Evolutionary conservation across 1,140 invertebrate species (phyloP).

Genomic region (Zaprionus tsacasi): DNA sequence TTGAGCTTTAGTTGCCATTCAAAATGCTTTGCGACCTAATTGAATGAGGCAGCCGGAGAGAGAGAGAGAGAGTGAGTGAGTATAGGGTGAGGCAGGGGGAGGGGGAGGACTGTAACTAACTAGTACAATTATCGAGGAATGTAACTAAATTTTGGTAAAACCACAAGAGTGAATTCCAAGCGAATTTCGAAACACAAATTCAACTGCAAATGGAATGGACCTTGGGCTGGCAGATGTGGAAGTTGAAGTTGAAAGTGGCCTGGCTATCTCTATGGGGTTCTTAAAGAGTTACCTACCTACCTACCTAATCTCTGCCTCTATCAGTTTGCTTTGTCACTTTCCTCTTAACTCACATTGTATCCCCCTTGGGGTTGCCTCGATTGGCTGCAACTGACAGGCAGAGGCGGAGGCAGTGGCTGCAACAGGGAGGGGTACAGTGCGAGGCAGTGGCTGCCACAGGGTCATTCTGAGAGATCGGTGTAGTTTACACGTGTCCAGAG

Average conservation of each 20-base stretch:
- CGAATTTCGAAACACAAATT: not conserved
- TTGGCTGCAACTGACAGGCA: conserved; percentile 14
- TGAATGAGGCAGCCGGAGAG: not conserved
- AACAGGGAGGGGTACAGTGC: too few species aligned
- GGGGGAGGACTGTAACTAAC: not conserved
- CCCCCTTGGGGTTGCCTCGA: too few species aligned
- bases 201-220: not conserved
- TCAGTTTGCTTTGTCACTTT: too few species aligned
- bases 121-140: not conserved
- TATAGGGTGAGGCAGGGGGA: not conserved
- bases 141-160: not conserved
- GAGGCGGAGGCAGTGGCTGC: not conserved
- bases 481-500: conserved; percentile 19
- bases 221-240: too few species aligned
- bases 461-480: not conserved
- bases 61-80: not conserved
- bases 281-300: too few species aligned
- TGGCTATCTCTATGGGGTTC: too few species aligned
- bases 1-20: conserved; percentile 17
- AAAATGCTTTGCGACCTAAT: conserved; percentile 1
- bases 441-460: too few species aligned
- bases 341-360: too few species aligned
- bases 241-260: too few species aligned
- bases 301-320: not conserved
- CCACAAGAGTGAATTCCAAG: not conserved